phyloP scores from a whole-genome alignment of 2,113 vertebrate species.

The Tonatia bakeri region DNA sequence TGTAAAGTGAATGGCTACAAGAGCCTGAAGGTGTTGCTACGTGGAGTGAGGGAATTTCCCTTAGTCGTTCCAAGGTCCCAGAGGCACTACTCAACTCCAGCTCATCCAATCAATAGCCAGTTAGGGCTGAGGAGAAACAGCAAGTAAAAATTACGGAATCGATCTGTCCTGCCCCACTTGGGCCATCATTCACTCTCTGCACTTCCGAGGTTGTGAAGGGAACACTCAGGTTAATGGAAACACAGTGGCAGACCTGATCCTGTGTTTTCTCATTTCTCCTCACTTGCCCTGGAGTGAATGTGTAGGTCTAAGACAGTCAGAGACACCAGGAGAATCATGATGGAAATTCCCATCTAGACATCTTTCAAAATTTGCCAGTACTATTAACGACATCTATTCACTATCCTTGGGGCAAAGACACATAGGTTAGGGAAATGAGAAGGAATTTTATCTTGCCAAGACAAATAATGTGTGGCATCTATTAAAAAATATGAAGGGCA shows the following conservation, averaged over 20 bases:
- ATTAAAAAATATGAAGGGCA: background rate
- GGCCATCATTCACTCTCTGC: constrained; percentile 67
- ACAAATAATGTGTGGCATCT: background rate
- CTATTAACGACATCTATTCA: constrained; percentile 20
- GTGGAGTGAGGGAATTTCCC: constrained; percentile 53
- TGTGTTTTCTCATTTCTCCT: constrained; percentile 66
- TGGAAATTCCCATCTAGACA: constrained; percentile 48
- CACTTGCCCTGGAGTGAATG: constrained; percentile 45
- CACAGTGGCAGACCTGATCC: constrained; percentile 55
- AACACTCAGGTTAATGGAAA: constrained; percentile 71
- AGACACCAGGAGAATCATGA: constrained; percentile 40
- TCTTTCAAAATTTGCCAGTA: constrained; percentile 41
- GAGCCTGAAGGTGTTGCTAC: constrained; percentile 33
- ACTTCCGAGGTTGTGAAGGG: constrained; percentile 66
- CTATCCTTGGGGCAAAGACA: background rate
- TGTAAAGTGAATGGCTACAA: constrained; percentile 36
- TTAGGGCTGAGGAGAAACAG: constrained; percentile 61
- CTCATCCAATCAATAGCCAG: constrained; percentile 73
- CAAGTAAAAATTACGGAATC: constrained; percentile 68
- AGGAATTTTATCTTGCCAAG: background rate
- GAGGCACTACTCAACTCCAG: constrained; percentile 54
- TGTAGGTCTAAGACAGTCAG: constrained; percentile 31
- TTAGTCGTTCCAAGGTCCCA: constrained; percentile 39
- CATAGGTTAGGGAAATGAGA: background rate
- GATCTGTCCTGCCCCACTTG: constrained; percentile 56